Base-by-base conservation (phyloP, 2,797 vertebrate species). In the Tamandua tetradactyla region DNA sequence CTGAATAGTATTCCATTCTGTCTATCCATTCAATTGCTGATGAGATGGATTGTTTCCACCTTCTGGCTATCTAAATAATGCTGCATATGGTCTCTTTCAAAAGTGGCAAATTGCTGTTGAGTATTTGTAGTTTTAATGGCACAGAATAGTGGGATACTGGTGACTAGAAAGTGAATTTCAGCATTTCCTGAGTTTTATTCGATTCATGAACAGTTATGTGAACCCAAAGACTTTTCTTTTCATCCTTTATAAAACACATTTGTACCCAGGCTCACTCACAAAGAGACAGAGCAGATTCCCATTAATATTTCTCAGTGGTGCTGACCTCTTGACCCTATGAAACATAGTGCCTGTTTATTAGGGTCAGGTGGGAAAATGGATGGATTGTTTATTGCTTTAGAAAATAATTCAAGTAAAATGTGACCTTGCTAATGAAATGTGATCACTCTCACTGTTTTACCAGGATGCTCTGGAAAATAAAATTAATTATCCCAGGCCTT, bases 281-380 rank as follows among this genome's bases (percentile, higher is more conserved):
- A 78, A 81, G 90, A 78, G 23, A 85, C 55, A 71, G 9, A 49
- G 57, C 18, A 20, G n/a, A 40, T 71, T 14, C 40, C 35, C 52
- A 55, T 0, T 79, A 89, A 66, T n/a, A 66, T 40, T 69, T 87
- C 52, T 88, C 35, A 25, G 40, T 30, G 42, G 30, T 47, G 47
- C 1, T 55, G 69, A 92, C 55, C 91, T 93, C 94, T 93, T 68
- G 90, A 93, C 44, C 93, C 55, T 66, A 23, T 8, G 92, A 68
- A 89, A 95, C 69, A n/a, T 0, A 84, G 49, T 15, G 20, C 49
- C 23, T 49, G 27, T 74, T 94, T 74, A 84, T 17, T 11, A 84
- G 90, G n/a, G 72, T 89, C 89, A 95, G 30, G 44, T 95, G 61
- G 87, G 91, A 89, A 92, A 92, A 52, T 79, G 94, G 64, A 59